A percentile compares a stretch with the other conserved stretches of the same genome.
Conservation (phyloP, 2,113 vertebrate genomes). For the Phaethon lepturus region DNA sequence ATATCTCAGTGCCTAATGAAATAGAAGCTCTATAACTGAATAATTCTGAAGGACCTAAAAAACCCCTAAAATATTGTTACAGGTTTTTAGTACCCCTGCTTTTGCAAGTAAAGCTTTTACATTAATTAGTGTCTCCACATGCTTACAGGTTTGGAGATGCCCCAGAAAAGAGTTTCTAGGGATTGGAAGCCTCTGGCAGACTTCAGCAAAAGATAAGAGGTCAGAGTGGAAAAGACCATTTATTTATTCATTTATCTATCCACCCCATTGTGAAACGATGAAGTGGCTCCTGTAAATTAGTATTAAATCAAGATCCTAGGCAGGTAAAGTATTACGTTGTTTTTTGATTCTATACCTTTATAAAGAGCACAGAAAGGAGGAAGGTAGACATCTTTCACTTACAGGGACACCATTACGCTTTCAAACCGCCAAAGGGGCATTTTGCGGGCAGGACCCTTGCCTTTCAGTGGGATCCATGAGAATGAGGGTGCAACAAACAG, state of each 20-base stretch:
- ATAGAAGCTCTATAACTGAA: not conserved
- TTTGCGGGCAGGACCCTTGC: not conserved
- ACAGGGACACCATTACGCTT: not conserved
- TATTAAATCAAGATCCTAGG: not conserved
- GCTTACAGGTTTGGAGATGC: not conserved
- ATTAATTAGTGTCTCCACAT: not conserved
- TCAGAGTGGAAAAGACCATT: not conserved
- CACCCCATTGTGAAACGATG: not conserved
- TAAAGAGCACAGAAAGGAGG: not conserved
- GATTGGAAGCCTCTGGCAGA: constrained; percentile 18
- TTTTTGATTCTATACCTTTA: not conserved
- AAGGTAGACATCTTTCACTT: not conserved
- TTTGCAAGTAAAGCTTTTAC: constrained; percentile 24
- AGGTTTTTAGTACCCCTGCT: not conserved
- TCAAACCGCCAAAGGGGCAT: not conserved
- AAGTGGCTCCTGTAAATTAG: not conserved
- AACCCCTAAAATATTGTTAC: not conserved
- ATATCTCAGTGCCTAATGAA: not conserved
- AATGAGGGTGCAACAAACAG: not conserved
- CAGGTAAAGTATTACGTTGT: not conserved
- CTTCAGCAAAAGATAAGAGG: not conserved
- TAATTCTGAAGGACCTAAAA: not conserved
- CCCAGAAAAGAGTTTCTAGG: constrained; percentile 46
- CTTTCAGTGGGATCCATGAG: not conserved
- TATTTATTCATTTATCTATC: not conserved